These are phyloP conservation scores for Eudasyphora cyanicolor DNA, from an alignment of 2,888 invertebrate species.

Conservation along the genomic window DNA sequence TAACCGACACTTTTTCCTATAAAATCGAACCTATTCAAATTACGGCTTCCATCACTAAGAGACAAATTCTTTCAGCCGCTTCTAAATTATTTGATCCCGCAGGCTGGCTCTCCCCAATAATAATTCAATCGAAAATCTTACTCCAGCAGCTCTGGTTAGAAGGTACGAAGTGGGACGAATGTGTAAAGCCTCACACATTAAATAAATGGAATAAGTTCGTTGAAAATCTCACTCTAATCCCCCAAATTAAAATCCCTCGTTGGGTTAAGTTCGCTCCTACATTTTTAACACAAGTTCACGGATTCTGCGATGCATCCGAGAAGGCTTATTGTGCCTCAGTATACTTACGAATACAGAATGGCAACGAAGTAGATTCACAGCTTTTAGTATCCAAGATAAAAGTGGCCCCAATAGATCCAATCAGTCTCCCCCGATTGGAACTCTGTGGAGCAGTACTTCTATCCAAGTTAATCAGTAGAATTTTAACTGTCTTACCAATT, in stretches of 20 bases:
- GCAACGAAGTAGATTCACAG: neutral
- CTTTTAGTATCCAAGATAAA: neutral
- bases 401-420: neutral
- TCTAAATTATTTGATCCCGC: neutral
- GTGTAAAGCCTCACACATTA: neutral
- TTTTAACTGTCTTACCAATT: neutral
- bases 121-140: neutral
- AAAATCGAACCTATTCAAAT: neutral
- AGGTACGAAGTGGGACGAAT: neutral
- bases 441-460: neutral
- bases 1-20: neutral
- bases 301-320: neutral
- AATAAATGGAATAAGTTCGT: neutral
- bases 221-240: neutral
- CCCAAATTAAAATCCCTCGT: neutral
- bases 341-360: neutral
- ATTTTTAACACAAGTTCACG: neutral
- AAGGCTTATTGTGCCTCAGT: neutral
- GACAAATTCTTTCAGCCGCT: neutral
- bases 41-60: neutral
- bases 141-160: neutral
- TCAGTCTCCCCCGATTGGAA: neutral
- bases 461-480: neutral
- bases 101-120: neutral
- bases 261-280: neutral